Conservation (phyloP, 1,140 invertebrate genomes). For the Drosophila auraria region DNA sequence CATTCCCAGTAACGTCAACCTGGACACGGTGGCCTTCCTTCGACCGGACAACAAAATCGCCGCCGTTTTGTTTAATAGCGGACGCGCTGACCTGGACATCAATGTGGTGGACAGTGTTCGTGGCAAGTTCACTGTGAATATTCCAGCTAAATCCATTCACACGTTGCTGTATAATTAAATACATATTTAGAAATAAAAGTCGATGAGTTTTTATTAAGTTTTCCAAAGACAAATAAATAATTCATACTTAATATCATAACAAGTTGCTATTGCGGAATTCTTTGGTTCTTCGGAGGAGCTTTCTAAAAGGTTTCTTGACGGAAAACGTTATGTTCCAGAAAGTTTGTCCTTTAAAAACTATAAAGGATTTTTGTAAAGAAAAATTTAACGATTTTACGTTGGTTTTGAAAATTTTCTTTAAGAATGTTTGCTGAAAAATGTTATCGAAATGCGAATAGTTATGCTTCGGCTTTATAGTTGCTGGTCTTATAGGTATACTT, state of each 20-base stretch:
- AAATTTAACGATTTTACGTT: no score
- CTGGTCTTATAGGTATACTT: neutral
- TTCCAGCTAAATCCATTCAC: conserved; percentile 78
- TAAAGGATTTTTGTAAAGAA: no score
- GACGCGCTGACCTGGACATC: conserved; percentile 69
- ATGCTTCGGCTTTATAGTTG: neutral
- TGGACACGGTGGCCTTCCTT: conserved; percentile 86
- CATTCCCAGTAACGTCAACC: conserved; percentile 57
- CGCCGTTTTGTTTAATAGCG: conserved; percentile 88
- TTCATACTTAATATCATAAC: no score
- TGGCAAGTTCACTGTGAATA: conserved; percentile 60
- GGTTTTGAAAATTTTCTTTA: neutral
- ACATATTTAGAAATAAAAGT: conserved; percentile 5
- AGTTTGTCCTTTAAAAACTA: neutral
- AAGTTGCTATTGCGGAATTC: neutral
- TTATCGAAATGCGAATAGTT: neutral
- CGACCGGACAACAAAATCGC: conserved; percentile 87
- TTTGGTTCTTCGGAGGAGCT: neutral
- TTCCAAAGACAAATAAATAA: neutral
- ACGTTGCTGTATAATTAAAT: conserved; percentile 70
- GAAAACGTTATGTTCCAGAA: neutral
- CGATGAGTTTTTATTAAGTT: no score
- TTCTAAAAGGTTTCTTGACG: neutral
- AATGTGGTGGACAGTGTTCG: conserved; percentile 53
- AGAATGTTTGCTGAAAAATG: neutral